Evolutionary conservation across 2,113 vertebrate genomes (phyloP).

Genomic region (Sinocyclocheilus grahami): DNA sequence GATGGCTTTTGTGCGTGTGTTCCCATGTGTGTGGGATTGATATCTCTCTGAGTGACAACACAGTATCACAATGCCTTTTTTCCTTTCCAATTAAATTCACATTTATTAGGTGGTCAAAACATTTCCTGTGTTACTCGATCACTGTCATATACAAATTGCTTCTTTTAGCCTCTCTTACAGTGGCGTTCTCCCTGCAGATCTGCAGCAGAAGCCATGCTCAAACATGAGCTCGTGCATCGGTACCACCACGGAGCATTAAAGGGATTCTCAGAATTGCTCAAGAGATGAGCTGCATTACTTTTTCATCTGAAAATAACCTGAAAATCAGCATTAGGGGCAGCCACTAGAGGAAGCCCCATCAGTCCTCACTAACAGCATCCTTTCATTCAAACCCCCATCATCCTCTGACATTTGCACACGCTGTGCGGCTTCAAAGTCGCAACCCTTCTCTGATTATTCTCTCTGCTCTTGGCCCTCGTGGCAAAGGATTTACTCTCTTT

Average conservation of each 20-base stretch:
- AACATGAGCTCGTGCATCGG: not conserved
- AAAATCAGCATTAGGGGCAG: constrained; percentile 36
- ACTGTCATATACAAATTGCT: constrained; percentile 41
- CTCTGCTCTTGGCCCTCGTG: not conserved
- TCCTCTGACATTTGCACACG: constrained; percentile 12
- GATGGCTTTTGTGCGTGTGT: constrained; percentile 31
- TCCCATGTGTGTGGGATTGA: constrained; percentile 23
- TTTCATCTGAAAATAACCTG: constrained; percentile 33
- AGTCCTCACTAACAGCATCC: not conserved
- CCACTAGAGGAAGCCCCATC: constrained; percentile 19
- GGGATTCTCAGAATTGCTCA: constrained; percentile 30
- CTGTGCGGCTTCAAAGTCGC: constrained; percentile 21
- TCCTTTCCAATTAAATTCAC: constrained; percentile 35
- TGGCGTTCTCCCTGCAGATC: not conserved
- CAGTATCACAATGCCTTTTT: constrained; percentile 42
- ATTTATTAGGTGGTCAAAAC: constrained; percentile 45
- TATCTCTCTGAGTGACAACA: constrained; percentile 36
- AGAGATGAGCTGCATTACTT: constrained; percentile 18
- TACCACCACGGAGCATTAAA: constrained; percentile 18
- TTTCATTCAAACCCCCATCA: constrained; percentile 32
- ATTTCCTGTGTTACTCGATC: constrained; percentile 37
- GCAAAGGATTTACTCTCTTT: not conserved
- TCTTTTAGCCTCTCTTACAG: constrained; percentile 23
- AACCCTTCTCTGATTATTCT: constrained; percentile 35
- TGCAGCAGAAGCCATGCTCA: not conserved